Evolutionary conservation across 2,113 vertebrate genomes (phyloP), one percentile per base, ranked within the genome.

Genomic region (Nesogale talazaci): DNA sequence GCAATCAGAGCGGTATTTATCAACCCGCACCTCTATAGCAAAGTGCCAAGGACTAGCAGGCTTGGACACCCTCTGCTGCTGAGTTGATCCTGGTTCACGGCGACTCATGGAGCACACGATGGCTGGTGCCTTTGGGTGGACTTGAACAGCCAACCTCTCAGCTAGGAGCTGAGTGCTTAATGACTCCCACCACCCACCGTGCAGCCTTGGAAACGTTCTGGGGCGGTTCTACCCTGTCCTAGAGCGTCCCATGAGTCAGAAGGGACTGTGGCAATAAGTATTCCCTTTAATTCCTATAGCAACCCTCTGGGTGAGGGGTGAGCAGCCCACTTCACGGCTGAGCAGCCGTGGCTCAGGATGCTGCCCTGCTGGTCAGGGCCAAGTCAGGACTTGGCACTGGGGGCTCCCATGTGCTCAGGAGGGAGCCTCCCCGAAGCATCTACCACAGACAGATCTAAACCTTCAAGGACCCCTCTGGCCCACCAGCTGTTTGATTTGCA

Each of bases 271-370:
- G 59, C 59, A 19, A 19, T 23, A 61, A 61, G 19, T 16, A 22
- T 61, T 12, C 61, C 59, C 46, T 65, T 72, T 79, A 23, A 83
- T 65, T 57, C 34, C 83, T 84, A 75, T 0, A 10, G 81, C 16
- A 82, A 75, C 29, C 27, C 19, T 0, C 0, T 65, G 11, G 72
- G 65, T 46, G 3, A 83, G 76, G 14, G 46, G 22, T 3, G 25
- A 36, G 31, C 16, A 86, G 40, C 52, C 31, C 74, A 75, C 72
- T 88, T 96, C 65, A 75, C 19, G 86, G 36, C 75, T 46, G 77
- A 88, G 84, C 10, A 90, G 22, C 36, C 46, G 65, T 85, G 67
- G 29, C 29, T 20, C 57, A 19, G 77, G 31, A 20, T 27, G 5
- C 69, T 6, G 14, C 67, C 67, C 16, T 17, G 67, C 67, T n/a